Evolutionary conservation across 2,797 vertebrate species (phyloP).

Genomic region (Ptychobarbus kaznakovi): DNA sequence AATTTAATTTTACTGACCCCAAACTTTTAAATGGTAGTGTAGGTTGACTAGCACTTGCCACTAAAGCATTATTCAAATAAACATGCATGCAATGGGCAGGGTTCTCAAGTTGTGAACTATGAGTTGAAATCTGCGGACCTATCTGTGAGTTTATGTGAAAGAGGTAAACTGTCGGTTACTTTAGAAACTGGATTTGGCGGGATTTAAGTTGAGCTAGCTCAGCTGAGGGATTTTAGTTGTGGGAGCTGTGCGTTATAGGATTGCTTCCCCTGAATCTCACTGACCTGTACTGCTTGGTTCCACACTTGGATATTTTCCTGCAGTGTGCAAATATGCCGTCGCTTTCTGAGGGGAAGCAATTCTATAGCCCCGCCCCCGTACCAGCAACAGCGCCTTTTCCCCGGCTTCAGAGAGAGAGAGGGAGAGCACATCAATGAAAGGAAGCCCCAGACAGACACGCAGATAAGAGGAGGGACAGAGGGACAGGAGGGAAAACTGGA

Average conservation of each 20-base stretch:
- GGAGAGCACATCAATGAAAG: slow-evolving; percentile 76
- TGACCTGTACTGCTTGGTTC: slow-evolving; percentile 86
- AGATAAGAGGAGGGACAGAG: slow-evolving; percentile 35
- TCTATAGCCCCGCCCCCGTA: slow-evolving; percentile 78
- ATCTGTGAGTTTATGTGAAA: neutral
- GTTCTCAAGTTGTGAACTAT: neutral
- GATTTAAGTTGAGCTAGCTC: slow-evolving; percentile 12
- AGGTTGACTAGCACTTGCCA: neutral
- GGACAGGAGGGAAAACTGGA: slow-evolving; percentile 39
- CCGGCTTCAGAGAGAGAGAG: slow-evolving; percentile 85
- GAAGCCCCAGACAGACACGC: slow-evolving; percentile 42
- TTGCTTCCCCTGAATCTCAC: slow-evolving; percentile 85
- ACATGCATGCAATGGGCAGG: neutral
- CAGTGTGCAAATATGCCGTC: slow-evolving; percentile 85
- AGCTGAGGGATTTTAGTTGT: slow-evolving; percentile 27
- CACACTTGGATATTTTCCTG: slow-evolving; percentile 85
- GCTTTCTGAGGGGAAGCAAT: slow-evolving; percentile 85
- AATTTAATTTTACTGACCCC: neutral
- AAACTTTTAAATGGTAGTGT: neutral
- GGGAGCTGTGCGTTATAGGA: slow-evolving; percentile 71
- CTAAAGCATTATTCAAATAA: neutral
- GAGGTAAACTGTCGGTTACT: neutral
- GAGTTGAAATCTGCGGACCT: neutral
- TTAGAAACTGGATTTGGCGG: neutral
- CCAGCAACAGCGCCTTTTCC: slow-evolving; percentile 82